These are phyloP conservation scores for Oenanthe melanoleuca DNA, from an alignment of 2,113 vertebrate species.

Conservation along the genomic window DNA sequence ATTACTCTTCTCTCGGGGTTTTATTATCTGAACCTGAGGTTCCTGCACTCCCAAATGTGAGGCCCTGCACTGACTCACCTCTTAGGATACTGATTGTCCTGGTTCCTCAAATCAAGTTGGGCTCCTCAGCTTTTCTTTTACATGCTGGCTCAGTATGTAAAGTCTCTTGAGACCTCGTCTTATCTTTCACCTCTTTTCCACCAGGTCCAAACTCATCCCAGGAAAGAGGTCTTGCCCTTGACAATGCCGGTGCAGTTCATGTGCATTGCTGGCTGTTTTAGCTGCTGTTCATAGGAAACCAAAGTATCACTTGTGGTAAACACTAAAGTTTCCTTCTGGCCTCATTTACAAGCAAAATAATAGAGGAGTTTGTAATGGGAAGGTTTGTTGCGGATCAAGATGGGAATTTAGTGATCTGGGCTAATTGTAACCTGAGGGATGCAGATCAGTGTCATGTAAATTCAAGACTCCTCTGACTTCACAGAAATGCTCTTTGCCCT, in stretches of 20 bases:
- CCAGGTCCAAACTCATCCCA: not conserved
- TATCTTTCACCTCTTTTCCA: not conserved
- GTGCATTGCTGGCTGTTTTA: not conserved
- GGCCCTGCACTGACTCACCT: not conserved
- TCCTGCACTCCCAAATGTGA: not conserved
- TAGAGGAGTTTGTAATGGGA: not conserved
- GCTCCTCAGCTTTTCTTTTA: not conserved
- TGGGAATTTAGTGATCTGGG: not conserved
- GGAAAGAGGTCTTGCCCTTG: not conserved
- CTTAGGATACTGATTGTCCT: not conserved
- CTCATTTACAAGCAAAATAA: not conserved
- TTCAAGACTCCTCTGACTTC: not conserved
- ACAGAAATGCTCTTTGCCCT: not conserved
- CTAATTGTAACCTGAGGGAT: not conserved
- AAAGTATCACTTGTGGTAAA: not conserved
- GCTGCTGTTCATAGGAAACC: not conserved
- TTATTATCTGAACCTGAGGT: not conserved
- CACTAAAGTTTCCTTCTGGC: not conserved
- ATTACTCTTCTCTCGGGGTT: not conserved
- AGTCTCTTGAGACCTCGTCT: not conserved
- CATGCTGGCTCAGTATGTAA: not conserved
- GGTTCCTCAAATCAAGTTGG: not conserved
- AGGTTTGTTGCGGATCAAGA: not conserved
- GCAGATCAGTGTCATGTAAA: not conserved
- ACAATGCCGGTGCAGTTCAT: not conserved